phyloP scores from a whole-genome alignment of 2,797 vertebrate species.

The Eutrigla gurnardus region DNA sequence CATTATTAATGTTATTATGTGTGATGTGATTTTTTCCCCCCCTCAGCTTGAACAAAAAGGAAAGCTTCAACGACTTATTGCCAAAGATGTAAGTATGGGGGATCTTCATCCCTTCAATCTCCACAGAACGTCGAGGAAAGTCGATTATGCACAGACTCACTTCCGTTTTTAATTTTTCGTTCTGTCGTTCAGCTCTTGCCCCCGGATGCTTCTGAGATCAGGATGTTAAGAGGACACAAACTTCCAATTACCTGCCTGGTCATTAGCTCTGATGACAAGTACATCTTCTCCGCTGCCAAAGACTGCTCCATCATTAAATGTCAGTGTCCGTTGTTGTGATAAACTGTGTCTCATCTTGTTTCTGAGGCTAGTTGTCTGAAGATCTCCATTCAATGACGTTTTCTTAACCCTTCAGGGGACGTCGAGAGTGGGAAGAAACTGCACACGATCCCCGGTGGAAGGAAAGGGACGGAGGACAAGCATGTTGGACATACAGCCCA shows the following conservation, averaged over 20 bases:
- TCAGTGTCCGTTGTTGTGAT: conserved; percentile 71
- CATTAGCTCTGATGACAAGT: conserved; percentile 90
- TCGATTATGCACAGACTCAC: neutral
- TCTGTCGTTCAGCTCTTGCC: conserved; percentile 83
- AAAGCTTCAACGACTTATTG: conserved; percentile 90
- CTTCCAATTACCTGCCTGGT: conserved; percentile 93
- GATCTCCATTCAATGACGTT: neutral
- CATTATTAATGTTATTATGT: conserved; percentile 21
- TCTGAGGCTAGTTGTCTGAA: neutral
- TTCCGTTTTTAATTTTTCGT: neutral
- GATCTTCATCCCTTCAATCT: neutral
- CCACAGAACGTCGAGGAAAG: neutral
- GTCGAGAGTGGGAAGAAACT: conserved; percentile 91
- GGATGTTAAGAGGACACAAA: conserved; percentile 92
- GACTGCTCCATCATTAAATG: conserved; percentile 97
- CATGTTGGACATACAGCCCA: conserved; percentile 90
- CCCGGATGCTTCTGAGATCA: conserved; percentile 87
- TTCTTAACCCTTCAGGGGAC: conserved; percentile 86
- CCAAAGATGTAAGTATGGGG: conserved; percentile 89
- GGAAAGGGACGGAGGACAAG: conserved; percentile 87
- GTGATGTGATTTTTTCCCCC: conserved; percentile 23
- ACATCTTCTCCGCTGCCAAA: conserved; percentile 94
- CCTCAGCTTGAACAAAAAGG: conserved; percentile 93
- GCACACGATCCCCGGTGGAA: conserved; percentile 87
- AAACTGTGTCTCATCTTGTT: neutral